Conservation (phyloP, 2,797 vertebrate genomes). For the Thunnus albacares region DNA sequence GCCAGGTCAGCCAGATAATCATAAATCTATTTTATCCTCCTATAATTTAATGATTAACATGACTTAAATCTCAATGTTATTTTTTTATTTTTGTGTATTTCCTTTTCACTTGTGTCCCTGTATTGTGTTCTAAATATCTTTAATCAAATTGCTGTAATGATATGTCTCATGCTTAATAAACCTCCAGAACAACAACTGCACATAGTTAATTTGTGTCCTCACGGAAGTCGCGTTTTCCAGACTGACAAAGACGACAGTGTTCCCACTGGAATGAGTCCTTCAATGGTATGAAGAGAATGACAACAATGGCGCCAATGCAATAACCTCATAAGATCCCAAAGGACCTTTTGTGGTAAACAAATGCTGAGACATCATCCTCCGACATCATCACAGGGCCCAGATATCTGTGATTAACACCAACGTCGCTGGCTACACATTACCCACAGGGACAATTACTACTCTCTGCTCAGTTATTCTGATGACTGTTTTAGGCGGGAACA, state of each 20-base stretch:
- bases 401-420: constrained; percentile 19
- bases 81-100: constrained; percentile 3
- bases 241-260: constrained; percentile 61
- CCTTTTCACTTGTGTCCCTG: neutral
- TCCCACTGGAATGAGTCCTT: constrained; percentile 51
- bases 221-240: constrained; percentile 33
- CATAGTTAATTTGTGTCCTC: constrained; percentile 42
- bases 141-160: constrained; percentile 35
- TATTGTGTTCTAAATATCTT: neutral
- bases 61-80: neutral
- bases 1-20: constrained; percentile 2
- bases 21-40: constrained; percentile 17
- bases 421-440: neutral
- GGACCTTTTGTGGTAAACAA: constrained; percentile 48
- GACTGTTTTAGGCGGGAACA: constrained; percentile 15
- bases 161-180: constrained; percentile 49
- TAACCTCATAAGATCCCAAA: constrained; percentile 52
- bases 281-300: constrained; percentile 60
- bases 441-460: neutral
- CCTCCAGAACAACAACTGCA: constrained; percentile 22
- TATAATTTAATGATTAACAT: constrained; percentile 8
- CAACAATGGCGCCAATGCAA: constrained; percentile 65
- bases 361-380: constrained; percentile 20
- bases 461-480: neutral
- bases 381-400: constrained; percentile 12